Evolutionary conservation across 2,888 invertebrate genomes (phyloP).

Genomic region (Chrysopilus asiliformis): DNA sequence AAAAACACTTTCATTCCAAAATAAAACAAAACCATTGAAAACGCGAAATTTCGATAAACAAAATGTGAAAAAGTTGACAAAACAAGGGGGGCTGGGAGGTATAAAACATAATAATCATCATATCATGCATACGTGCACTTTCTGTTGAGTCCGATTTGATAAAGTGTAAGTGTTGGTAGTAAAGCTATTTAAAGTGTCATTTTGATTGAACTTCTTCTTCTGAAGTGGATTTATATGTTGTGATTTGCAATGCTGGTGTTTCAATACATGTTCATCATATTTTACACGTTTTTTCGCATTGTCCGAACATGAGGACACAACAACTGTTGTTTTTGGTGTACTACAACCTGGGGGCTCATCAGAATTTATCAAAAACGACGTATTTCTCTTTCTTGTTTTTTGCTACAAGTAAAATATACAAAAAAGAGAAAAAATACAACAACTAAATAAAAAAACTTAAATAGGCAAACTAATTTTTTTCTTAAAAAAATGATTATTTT

Average conservation of each 20-base stretch:
- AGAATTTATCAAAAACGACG: slow-evolving; percentile 37
- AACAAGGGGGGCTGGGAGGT: no score
- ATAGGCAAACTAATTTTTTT: neutral
- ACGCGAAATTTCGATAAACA: no score
- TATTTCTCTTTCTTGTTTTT: slow-evolving; percentile 21
- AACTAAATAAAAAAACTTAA: neutral
- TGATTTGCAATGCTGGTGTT: slow-evolving; percentile 15
- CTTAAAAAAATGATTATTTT: neutral
- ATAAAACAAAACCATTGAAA: neutral
- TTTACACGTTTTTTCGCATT: slow-evolving; percentile 15
- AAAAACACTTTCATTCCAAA: neutral
- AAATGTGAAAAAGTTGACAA: no score
- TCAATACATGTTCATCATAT: slow-evolving; percentile 15
- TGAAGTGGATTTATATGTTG: slow-evolving; percentile 17
- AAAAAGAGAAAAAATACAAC: neutral
- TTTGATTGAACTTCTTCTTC: slow-evolving; percentile 9
- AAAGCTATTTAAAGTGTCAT: slow-evolving; percentile 8
- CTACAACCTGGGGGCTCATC: slow-evolving; percentile 39
- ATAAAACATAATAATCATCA: slow-evolving; percentile 1
- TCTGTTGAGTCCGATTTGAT: slow-evolving; percentile 26
- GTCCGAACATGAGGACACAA: slow-evolving; percentile 17
- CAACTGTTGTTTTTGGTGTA: slow-evolving; percentile 31
- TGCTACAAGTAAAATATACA: slow-evolving; percentile 14
- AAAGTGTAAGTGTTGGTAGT: slow-evolving; percentile 11
- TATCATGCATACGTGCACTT: slow-evolving; percentile 34